Percentiles rank a stretch among this genome's conserved stretches.
Evolutionary conservation across 2,888 invertebrate species (phyloP).

Genomic region (Kuschelorhynchus macadamiae): DNA sequence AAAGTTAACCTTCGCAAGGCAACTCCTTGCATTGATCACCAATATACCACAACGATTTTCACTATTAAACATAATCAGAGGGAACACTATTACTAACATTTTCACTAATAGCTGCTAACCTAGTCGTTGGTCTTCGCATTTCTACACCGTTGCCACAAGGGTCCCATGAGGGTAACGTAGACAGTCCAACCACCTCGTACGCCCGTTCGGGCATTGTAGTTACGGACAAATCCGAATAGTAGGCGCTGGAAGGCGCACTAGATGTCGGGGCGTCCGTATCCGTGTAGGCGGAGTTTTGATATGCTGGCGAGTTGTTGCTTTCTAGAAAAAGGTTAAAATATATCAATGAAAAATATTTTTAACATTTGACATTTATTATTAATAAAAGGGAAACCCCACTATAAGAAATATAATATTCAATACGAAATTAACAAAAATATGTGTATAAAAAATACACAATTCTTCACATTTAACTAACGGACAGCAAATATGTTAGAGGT

Average conservation of each 20-base stretch:
- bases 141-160: constrained; percentile 14
- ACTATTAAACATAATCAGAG: constrained; percentile 72
- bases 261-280: constrained; percentile 74
- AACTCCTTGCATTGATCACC: too few relatives aligned
- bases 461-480: too few relatives aligned
- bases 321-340: constrained; percentile 50
- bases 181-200: constrained; percentile 75
- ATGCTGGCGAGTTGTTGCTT: constrained; percentile 71
- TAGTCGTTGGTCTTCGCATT: constrained; percentile 63
- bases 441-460: too few relatives aligned
- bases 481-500: too few relatives aligned
- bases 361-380: too few relatives aligned
- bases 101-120: constrained; percentile 74
- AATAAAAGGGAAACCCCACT: too few relatives aligned
- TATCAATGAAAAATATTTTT: too few relatives aligned
- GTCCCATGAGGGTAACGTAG: constrained; percentile 70
- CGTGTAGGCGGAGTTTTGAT: constrained; percentile 79
- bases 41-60: too few relatives aligned
- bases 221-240: constrained; percentile 79
- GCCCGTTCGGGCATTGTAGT: constrained; percentile 72
- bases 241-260: constrained; percentile 81
- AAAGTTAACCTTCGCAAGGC: too few relatives aligned
- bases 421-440: too few relatives aligned
- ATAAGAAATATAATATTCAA: too few relatives aligned
- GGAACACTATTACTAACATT: constrained; percentile 70